Evolutionary conservation across 1,140 invertebrate genomes (phyloP).

Genomic region (Ectropis grisescens): DNA sequence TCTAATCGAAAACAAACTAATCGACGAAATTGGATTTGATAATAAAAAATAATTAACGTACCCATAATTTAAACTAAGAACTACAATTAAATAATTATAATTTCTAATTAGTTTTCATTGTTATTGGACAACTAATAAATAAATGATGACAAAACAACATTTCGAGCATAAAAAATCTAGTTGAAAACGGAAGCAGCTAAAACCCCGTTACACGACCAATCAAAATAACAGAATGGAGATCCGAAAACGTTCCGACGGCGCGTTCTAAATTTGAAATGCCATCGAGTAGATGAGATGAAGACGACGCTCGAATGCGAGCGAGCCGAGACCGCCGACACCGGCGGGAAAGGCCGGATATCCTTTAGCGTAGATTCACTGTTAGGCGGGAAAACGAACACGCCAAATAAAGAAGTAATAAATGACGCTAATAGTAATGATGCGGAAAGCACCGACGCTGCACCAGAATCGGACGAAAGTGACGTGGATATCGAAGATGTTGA

Average conservation of each 20-base stretch:
- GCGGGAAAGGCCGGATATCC: slow-evolving; percentile 59
- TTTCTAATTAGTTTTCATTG: too few species aligned
- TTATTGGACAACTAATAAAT: too few species aligned
- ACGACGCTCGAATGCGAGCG: slow-evolving; percentile 61
- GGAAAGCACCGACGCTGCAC: slow-evolving; percentile 35
- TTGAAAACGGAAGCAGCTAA: too few species aligned
- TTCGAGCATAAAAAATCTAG: too few species aligned
- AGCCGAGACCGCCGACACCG: slow-evolving; percentile 49
- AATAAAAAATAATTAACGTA: too few species aligned
- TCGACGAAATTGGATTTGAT: too few species aligned
- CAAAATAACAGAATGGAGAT: too few species aligned
- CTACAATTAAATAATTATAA: too few species aligned
- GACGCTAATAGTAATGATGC: slow-evolving; percentile 44
- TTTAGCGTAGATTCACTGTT: slow-evolving; percentile 62
- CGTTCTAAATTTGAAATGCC: slow-evolving; percentile 29
- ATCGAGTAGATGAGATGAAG: slow-evolving; percentile 62
- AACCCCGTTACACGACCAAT: too few species aligned
- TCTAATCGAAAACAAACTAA: too few species aligned
- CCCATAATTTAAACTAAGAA: too few species aligned
- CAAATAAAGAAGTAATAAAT: slow-evolving; percentile 21
- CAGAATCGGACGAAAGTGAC: slow-evolving; percentile 53
- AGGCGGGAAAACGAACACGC: slow-evolving; percentile 33
- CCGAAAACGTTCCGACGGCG: slow-evolving; percentile 1
- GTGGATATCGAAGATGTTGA: slow-evolving; percentile 62
- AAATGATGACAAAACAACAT: too few species aligned